Evolutionary conservation across 2,113 vertebrate genomes (phyloP), one percentile per base, ranked within the genome.

Genomic region (Leucopternis melanops): DNA sequence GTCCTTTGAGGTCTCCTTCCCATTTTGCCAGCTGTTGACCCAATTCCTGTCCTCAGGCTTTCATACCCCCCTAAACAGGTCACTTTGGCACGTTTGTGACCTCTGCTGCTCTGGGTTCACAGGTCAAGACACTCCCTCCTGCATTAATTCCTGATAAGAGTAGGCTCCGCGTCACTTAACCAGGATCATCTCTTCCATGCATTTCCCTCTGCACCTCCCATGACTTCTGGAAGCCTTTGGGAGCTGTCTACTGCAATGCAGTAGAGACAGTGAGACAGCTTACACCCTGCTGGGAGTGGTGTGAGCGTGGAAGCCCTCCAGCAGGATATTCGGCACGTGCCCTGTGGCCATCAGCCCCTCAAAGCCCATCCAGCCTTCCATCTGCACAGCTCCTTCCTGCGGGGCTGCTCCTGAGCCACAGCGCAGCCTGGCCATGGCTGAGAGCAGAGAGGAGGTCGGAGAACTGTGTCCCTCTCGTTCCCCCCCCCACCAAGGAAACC

Each of bases 381-480:
- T 14, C 3, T 26, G 2, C 11, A 5, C 75, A 44, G 42, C 20
- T 62, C 62, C 66, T 86, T 72, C 47, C 45, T 14, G 25, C 1
- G 0, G 15, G 40, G 54, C 59, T 65, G 59, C 59, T 65, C 79
- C 40, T 5, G 62, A 88, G 77, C 52, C 67, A 8, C 42, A 18
- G 54, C 42, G 7, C 84, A 50, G 47, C 79, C 45, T 16, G 59
- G 42, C 40, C 12, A 0, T 1, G 22, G 50, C 65, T 57, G 80
- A 72, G 27, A 54, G 72, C 34, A 22, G 38, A n/a, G 29, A 52
- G 22, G 16, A 75, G 67, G 57, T 20, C 71, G 50, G 11, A 75
- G 42, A 66, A 34, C 42, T 18, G 6, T 4, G 5, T 65, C 40
- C 47, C 11, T 71, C 49, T 26, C 1, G 0, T 32, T 44, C 9